Evolutionary conservation across 2,888 invertebrate species (phyloP).

Genomic region (Mythimna pallens): DNA sequence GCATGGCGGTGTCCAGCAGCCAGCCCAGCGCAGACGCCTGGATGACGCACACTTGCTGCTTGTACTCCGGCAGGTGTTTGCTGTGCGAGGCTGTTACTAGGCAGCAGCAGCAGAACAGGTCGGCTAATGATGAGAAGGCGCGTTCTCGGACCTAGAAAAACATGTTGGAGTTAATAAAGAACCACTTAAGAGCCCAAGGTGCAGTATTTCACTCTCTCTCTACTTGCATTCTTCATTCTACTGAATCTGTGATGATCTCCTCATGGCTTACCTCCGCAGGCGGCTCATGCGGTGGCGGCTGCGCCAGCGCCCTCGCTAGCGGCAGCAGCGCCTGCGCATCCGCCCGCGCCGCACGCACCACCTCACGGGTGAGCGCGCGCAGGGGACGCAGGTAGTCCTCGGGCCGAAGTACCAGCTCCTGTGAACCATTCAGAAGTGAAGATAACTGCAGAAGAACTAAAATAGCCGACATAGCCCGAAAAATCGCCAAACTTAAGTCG

Average conservation of each 20-base stretch:
- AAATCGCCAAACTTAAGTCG: too few species aligned
- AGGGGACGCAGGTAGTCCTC: slow-evolving; percentile 98
- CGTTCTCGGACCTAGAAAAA: slow-evolving; percentile 93
- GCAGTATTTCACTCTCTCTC: slow-evolving; percentile 93
- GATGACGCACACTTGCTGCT: slow-evolving; percentile 89
- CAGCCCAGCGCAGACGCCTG: slow-evolving; percentile 97
- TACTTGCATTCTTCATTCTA: slow-evolving; percentile 87
- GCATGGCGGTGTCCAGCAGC: slow-evolving; percentile 95
- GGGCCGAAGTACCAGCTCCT: slow-evolving; percentile 95
- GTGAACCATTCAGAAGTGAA: neutral
- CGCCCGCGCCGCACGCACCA: slow-evolving; percentile 95
- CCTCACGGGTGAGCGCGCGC: slow-evolving; percentile 96
- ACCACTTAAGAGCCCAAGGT: neutral
- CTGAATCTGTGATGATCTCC: slow-evolving; percentile 76
- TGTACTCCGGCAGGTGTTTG: slow-evolving; percentile 86
- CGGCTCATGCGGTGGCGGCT: slow-evolving; percentile 91
- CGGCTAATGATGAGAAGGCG: slow-evolving; percentile 95
- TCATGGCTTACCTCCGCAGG: slow-evolving; percentile 81
- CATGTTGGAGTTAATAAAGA: too few species aligned
- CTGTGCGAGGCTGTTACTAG: slow-evolving; percentile 93
- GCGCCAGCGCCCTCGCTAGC: slow-evolving; percentile 95
- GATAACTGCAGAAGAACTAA: too few species aligned
- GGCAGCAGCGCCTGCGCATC: slow-evolving; percentile 93
- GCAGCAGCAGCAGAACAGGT: slow-evolving; percentile 96
- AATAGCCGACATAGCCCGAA: too few species aligned